Base-by-base conservation (phyloP, 2,888 invertebrate species). In the Spodoptera littoralis region DNA sequence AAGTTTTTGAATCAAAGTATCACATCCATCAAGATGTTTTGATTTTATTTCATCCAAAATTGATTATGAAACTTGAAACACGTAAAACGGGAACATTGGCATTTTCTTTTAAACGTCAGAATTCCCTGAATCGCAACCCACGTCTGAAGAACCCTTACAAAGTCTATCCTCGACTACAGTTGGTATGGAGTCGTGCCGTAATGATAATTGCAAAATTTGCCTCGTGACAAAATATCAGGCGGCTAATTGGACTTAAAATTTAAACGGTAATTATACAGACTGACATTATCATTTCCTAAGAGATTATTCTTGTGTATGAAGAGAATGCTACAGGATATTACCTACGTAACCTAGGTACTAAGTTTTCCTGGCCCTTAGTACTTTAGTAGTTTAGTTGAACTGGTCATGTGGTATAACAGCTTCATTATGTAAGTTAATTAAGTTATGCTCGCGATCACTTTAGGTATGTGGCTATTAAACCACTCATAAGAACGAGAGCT, bases 161-260 rank as follows among this genome's bases (percentile, higher is more conserved):
- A 49, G 4, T 51, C 13, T 27, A 36, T 6, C 9, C 36, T 36
- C 54, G 13, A 52, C 46, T 60, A 60, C 49, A 58, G 27, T 52
- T 9, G 30, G 45, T 41, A 55, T 18, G 11, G n/a, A 3, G 49
- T 48, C 61, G 60, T 62, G 57, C 43, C 46, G 18, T 76, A 72
- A 73, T 66, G 63, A 63, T 66, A 76, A 78, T 77, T 77, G 58
- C 63, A 54, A 76, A 78, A 72, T 64, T n/a, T 43, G 22, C 57
- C 49, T 76, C 73, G 52, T 78, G 66, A 62, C 73, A 49, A 65
- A 75, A 74, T 77, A 70, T 55, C 63, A 48, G 41, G 41, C 63
- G 47, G 24, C 52, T 76, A 73, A 78, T 77, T 76, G 66, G 63
- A 13, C 46, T 49, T 72, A 72, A 61, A 55, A 60, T 36, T 60